A percentile compares a stretch with the other conserved stretches of the same genome.
Evolutionary conservation across 2,113 vertebrate species (phyloP).

Genomic region (Myocastor coypus): DNA sequence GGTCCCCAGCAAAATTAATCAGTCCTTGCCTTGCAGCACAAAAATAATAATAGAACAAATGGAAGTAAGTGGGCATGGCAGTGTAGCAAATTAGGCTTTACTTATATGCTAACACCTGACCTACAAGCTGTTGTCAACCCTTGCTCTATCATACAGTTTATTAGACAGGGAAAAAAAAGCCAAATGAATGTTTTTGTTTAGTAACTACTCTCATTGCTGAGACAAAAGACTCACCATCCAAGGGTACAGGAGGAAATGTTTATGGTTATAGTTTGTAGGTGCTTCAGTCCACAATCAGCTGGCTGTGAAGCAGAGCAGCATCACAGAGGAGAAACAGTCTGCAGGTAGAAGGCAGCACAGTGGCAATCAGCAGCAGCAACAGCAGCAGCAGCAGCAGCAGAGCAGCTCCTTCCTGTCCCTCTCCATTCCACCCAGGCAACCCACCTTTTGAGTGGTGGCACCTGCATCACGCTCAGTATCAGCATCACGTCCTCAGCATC

Average conservation of each 20-base stretch:
- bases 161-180: constrained; percentile 18
- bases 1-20: neutral
- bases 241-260: neutral
- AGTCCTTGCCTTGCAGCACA: neutral
- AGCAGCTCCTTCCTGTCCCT: neutral
- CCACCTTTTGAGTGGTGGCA: neutral
- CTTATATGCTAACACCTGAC: neutral
- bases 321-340: neutral
- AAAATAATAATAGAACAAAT: neutral
- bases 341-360: neutral
- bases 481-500: neutral
- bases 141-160: neutral
- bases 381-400: neutral
- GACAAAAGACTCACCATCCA: neutral
- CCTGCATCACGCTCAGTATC: neutral
- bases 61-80: neutral
- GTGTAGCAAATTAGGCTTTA: constrained; percentile 44
- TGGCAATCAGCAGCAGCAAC: neutral
- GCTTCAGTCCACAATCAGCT: neutral
- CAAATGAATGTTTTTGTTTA: neutral
- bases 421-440: neutral
- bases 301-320: neutral
- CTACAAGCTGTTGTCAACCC: neutral
- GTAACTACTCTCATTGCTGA: neutral
- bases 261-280: neutral